These are phyloP conservation scores for Seriola dumerili DNA, from an alignment of 2,113 vertebrate species.

Conservation along the genomic window DNA sequence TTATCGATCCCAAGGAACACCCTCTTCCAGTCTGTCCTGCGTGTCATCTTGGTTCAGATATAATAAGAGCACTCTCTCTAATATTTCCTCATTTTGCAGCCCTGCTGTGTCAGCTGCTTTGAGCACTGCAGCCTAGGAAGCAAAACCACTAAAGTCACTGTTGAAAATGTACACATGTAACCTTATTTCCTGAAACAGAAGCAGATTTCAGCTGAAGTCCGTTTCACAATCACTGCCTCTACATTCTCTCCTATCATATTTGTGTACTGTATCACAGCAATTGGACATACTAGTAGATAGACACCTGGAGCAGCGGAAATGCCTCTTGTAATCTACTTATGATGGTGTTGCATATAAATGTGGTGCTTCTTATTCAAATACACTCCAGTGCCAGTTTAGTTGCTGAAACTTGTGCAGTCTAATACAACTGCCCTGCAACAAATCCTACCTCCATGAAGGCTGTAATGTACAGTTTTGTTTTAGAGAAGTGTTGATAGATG, in stretches of 20 bases:
- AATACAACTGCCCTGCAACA: neutral
- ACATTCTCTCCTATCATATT: neutral
- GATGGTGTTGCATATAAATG: neutral
- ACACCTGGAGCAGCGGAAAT: neutral
- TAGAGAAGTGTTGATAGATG: neutral
- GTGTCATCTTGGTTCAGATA: neutral
- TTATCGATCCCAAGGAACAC: neutral
- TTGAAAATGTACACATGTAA: neutral
- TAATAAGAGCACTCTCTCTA: neutral
- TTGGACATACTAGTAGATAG: neutral
- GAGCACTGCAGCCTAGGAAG: neutral
- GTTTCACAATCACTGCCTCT: constrained; percentile 12
- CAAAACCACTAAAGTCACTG: neutral
- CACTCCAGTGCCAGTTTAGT: neutral
- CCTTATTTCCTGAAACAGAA: constrained; percentile 3
- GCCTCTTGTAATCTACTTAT: no score
- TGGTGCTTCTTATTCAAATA: neutral
- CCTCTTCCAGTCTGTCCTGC: constrained; percentile 28
- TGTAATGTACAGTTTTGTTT: neutral
- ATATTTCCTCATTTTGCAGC: constrained; percentile 60
- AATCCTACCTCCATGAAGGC: no score
- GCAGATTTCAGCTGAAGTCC: neutral
- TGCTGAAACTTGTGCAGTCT: neutral
- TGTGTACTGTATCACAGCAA: neutral
- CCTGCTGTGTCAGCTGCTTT: constrained; percentile 62